Evolutionary conservation across 1,140 invertebrate species (phyloP), one percentile per base, ranked within the genome.

Genomic region (Lucilia sericata): DNA sequence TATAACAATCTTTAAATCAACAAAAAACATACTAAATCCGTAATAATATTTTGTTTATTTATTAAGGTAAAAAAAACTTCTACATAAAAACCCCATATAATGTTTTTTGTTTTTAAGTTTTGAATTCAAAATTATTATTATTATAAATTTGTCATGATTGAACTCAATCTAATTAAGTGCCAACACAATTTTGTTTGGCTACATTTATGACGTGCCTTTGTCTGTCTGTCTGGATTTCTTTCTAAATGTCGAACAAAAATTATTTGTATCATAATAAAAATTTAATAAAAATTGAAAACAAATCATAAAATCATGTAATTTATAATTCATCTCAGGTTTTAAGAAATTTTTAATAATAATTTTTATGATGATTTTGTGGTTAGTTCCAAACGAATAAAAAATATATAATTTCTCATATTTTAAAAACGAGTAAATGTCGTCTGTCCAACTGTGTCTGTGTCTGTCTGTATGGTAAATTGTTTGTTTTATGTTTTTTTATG

Each of bases 301-400:
- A 76, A 76, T 76, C 74, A 76, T 42, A 76, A 76, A 80, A 51
- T n/a, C 3, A 7, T 25, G 7, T 21, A 70, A 51, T 12, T 80
- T 80, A 21, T 25, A 80, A 80, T 80, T 80, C 76, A 80, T 80
- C 76, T 80, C 76, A 80, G 76, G n/a, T 80, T 19, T 80, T 12
- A 21, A 25, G 47, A 51, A 25, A 36, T 49, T 80, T 80, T 47
- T 80, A 42, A 8, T 80, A 49, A 49, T 80, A 49, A 49, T 80
- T 80, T 19, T 80, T 80, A 49, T 80, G 36, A 49, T 80, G n/a
- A 49, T 42, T 80, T 80, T 80, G 76, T 80, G 74, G 74, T 42
- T 34, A 76, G 74, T 30, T 30, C 25, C 47, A 76, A 76, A 76
- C 14, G 5, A 42, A 42, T 42, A 42, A 42, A 42, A 76, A 76